Conservation (phyloP, 92 coral and sea anemone genomes). For the Epizoanthus illoricatus region DNA sequence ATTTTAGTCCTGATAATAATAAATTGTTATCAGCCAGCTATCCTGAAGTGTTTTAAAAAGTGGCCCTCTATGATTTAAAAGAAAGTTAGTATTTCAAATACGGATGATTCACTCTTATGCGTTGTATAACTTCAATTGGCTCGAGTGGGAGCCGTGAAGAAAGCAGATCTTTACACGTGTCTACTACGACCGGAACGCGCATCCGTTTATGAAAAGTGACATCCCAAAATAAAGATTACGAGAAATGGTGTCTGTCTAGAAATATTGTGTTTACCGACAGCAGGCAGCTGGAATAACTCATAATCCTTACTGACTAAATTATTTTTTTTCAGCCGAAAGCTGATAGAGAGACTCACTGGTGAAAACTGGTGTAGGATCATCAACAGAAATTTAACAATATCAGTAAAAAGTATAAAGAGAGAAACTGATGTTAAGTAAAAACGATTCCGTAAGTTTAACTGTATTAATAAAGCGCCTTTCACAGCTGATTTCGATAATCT, state of each 20-base stretch:
- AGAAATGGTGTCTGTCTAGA: neutral
- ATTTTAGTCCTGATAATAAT: neutral
- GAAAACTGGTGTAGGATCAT: no score
- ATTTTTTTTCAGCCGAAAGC: no score
- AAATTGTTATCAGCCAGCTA: no score
- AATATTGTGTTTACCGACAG: neutral
- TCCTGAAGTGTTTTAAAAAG: neutral
- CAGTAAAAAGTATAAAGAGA: no score
- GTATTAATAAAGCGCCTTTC: no score
- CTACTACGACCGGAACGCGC: neutral
- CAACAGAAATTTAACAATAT: no score
- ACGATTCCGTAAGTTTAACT: no score
- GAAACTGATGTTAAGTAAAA: no score
- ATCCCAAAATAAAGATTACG: neutral
- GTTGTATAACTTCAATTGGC: slow-evolving; percentile 26
- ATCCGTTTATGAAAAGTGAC: neutral
- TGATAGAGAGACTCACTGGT: neutral
- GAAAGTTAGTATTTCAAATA: neutral
- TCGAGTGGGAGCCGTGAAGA: neutral
- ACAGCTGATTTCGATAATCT: no score
- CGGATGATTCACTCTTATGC: neutral
- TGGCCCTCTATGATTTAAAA: no score
- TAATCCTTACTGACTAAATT: neutral
- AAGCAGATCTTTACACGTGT: slow-evolving; percentile 18
- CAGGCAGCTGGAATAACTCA: neutral